Evolutionary conservation across 2,113 vertebrate species (phyloP).

Genomic region (Gracilinanus agilis): DNA sequence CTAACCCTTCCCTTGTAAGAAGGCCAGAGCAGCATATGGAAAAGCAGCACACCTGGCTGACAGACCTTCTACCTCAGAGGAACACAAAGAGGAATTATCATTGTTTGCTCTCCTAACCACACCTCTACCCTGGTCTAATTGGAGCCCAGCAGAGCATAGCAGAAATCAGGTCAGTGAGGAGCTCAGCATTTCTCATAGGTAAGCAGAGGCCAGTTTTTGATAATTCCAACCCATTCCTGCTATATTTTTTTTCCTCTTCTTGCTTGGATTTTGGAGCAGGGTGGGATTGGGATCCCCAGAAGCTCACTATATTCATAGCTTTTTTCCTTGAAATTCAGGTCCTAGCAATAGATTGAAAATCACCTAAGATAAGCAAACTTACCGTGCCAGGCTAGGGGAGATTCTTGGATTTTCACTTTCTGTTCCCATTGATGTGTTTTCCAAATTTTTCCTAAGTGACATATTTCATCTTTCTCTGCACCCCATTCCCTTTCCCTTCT

Average conservation of each 20-base stretch:
- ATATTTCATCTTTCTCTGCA: background rate
- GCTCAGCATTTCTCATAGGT: background rate
- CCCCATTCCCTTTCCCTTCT: background rate
- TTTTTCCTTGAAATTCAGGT: background rate
- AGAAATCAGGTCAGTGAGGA: background rate
- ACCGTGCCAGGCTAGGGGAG: rapidly evolving
- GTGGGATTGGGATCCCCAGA: background rate
- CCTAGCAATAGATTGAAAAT: background rate
- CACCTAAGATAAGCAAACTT: background rate
- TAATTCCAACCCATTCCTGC: background rate
- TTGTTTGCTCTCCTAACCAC: background rate
- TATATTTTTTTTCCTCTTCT: background rate
- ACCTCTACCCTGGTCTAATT: background rate
- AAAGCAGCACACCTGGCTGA: background rate
- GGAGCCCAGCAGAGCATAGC: background rate
- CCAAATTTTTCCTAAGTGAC: background rate
- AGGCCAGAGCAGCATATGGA: background rate
- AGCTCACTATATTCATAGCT: background rate
- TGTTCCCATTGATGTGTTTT: background rate
- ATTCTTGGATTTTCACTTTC: background rate
- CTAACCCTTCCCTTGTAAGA: background rate
- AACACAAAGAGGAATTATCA: rapidly evolving
- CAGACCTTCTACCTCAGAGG: rapidly evolving
- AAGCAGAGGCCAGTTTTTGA: background rate
- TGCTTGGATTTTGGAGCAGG: background rate